Percentiles rank a stretch among this genome's conserved stretches.
These are phyloP conservation scores for Drosophila merina DNA, from an alignment of 2,888 invertebrate species.

Conservation along the genomic window DNA sequence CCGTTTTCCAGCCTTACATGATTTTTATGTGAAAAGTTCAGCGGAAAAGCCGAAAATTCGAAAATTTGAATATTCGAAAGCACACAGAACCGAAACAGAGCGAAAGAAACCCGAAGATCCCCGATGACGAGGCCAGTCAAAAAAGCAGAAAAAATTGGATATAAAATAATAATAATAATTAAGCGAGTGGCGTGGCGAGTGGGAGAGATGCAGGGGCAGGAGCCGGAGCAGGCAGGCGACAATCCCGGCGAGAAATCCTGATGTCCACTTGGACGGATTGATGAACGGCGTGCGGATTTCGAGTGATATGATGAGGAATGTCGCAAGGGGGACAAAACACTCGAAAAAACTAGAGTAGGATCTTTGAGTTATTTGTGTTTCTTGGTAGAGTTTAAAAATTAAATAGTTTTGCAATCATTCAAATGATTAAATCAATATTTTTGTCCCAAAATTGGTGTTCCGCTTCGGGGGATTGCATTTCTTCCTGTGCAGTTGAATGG, in stretches of 20 bases:
- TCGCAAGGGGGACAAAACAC: not conserved
- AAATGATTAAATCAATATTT: not conserved
- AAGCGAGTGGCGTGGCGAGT: conserved; percentile 1
- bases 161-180: conserved; percentile 1
- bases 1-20: conserved; percentile 81
- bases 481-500: conserved; percentile 35
- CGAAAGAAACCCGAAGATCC: conserved; percentile 17
- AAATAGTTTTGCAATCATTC: not conserved
- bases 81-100: conserved; percentile 18
- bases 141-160: not conserved
- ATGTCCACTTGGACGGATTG: conserved; percentile 24
- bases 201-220: not conserved
- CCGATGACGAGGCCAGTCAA: conserved; percentile 14
- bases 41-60: conserved; percentile 55
- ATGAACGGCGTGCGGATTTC: conserved; percentile 11
- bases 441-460: not conserved
- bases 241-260: conserved; percentile 12
- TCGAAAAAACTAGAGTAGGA: not conserved
- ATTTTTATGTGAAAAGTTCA: conserved; percentile 81
- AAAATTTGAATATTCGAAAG: conserved; percentile 1
- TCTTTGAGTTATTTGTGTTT: too few relatives aligned
- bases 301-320: conserved; percentile 1
- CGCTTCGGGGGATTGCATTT: not conserved
- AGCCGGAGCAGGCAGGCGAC: conserved; percentile 1
- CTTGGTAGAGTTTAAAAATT: not conserved